Percentiles rank a stretch among this genome's conserved stretches.
Evolutionary conservation across 1,140 invertebrate species (phyloP).

Genomic region (Lordiphosa clarofinis): DNA sequence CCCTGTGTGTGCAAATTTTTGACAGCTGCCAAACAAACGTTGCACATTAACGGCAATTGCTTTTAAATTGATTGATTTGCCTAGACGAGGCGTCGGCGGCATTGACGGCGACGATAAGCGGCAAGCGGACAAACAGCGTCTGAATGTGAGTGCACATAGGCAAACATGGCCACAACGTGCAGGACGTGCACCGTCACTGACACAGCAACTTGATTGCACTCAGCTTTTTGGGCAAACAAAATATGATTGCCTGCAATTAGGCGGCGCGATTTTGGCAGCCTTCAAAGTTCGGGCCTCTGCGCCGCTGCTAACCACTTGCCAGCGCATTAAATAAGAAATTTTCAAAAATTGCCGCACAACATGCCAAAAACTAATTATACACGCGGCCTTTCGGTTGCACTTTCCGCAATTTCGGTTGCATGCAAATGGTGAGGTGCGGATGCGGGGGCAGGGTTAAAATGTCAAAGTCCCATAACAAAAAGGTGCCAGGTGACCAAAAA

Average conservation of each 20-base stretch:
- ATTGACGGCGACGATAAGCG: slow-evolving; percentile 29
- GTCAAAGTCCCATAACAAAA: slow-evolving; percentile 8
- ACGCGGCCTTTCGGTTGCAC: slow-evolving; percentile 32
- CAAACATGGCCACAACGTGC: slow-evolving; percentile 49
- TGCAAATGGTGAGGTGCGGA: slow-evolving; percentile 31
- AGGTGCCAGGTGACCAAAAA: slow-evolving; percentile 6
- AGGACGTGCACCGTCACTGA: slow-evolving; percentile 50
- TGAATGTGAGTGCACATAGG: slow-evolving; percentile 23
- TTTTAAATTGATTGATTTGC: slow-evolving; percentile 77
- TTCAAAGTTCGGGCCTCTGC: slow-evolving; percentile 21
- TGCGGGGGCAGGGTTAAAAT: slow-evolving; percentile 1
- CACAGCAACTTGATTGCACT: slow-evolving; percentile 56
- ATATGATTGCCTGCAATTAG: slow-evolving; percentile 76
- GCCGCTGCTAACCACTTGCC: slow-evolving; percentile 14
- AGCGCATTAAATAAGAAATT: slow-evolving; percentile 73
- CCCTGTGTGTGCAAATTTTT: slow-evolving; percentile 40
- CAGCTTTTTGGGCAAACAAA: slow-evolving; percentile 64
- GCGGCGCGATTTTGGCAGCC: slow-evolving; percentile 54
- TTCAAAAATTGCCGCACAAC: slow-evolving; percentile 59
- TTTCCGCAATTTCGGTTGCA: slow-evolving; percentile 37
- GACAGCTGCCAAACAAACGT: slow-evolving; percentile 74
- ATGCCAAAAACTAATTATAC: slow-evolving; percentile 72
- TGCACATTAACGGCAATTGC: slow-evolving; percentile 76
- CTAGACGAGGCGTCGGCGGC: slow-evolving; percentile 26
- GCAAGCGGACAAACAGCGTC: slow-evolving; percentile 3